Conservation (phyloP, 1,140 invertebrate genomes). For the Dinoponera quadriceps region DNA sequence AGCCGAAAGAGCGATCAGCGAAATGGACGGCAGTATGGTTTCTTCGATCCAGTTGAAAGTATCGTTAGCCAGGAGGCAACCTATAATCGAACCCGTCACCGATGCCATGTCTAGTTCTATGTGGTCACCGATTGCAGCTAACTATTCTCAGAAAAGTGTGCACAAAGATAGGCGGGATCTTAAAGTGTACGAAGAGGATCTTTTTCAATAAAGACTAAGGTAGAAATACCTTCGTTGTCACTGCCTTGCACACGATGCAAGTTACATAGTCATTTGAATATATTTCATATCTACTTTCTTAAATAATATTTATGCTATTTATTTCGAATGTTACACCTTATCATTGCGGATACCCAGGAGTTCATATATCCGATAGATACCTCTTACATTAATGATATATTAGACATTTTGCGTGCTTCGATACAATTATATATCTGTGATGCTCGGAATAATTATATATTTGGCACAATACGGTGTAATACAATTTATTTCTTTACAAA, state of each 20-base stretch:
- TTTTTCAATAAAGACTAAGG: conserved; percentile 80
- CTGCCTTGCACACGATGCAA: too few species aligned
- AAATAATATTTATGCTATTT: too few species aligned
- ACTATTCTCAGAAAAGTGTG: conserved; percentile 92
- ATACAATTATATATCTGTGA: too few species aligned
- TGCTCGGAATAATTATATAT: conserved; percentile 24
- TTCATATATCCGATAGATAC: too few species aligned
- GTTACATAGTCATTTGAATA: too few species aligned
- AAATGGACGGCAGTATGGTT: conserved; percentile 94
- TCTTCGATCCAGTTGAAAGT: conserved; percentile 93
- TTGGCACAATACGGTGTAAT: conserved; percentile 22
- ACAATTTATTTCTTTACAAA: conserved; percentile 53
- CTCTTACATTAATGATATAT: too few species aligned
- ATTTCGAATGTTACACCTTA: too few species aligned
- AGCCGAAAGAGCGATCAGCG: conserved; percentile 94
- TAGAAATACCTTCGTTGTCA: neutral
- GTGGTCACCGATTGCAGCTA: conserved; percentile 93
- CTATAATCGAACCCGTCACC: conserved; percentile 91
- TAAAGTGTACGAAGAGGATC: conserved; percentile 90
- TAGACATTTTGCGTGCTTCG: too few species aligned
- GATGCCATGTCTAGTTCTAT: conserved; percentile 92
- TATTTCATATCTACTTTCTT: too few species aligned
- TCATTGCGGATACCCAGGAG: too few species aligned
- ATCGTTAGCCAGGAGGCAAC: conserved; percentile 93
- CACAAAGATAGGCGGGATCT: conserved; percentile 91